phyloP scores from a whole-genome alignment of 2,797 vertebrate species.

The Zenarchopterus dispar region DNA sequence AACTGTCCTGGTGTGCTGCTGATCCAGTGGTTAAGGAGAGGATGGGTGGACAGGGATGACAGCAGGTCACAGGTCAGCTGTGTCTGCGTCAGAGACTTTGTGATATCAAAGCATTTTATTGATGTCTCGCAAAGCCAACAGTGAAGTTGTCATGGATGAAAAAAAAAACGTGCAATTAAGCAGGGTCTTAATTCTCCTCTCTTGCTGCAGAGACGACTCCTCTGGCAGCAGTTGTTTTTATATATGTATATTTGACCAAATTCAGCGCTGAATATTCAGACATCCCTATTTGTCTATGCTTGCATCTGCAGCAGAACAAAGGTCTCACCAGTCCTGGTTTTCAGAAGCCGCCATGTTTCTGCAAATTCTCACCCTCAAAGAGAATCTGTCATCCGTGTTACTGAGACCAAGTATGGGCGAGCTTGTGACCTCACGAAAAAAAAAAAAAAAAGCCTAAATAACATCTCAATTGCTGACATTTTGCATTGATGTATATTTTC shows the following conservation, averaged over 20 bases:
- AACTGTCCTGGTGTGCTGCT: slow-evolving; percentile 59
- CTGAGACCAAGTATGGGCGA: slow-evolving; percentile 49
- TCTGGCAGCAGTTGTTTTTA: background rate
- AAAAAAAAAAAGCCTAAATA: slow-evolving; percentile 26
- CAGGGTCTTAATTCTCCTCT: background rate
- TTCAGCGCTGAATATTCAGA: background rate
- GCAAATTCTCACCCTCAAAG: slow-evolving; percentile 20
- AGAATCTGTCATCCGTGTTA: slow-evolving; percentile 16
- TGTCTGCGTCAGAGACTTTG: slow-evolving; percentile 22
- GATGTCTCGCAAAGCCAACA: slow-evolving; percentile 9
- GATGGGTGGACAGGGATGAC: slow-evolving; percentile 38
- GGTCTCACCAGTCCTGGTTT: slow-evolving; percentile 4
- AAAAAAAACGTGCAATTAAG: background rate
- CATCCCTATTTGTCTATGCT: background rate
- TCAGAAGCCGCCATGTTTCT: background rate
- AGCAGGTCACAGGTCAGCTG: slow-evolving; percentile 41
- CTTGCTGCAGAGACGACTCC: background rate
- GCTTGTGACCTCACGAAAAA: slow-evolving; percentile 29
- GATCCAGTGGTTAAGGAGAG: slow-evolving; percentile 50
- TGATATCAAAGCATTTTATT: slow-evolving; percentile 10
- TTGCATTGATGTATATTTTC: slow-evolving; percentile 1
- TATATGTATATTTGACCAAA: background rate
- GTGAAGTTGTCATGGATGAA: slow-evolving; percentile 7
- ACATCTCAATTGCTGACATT: slow-evolving; percentile 14
- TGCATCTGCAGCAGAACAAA: slow-evolving; percentile 1